These are phyloP conservation scores for Pterostichus madidus DNA, from an alignment of 2,888 invertebrate genomes.

Conservation along the genomic window DNA sequence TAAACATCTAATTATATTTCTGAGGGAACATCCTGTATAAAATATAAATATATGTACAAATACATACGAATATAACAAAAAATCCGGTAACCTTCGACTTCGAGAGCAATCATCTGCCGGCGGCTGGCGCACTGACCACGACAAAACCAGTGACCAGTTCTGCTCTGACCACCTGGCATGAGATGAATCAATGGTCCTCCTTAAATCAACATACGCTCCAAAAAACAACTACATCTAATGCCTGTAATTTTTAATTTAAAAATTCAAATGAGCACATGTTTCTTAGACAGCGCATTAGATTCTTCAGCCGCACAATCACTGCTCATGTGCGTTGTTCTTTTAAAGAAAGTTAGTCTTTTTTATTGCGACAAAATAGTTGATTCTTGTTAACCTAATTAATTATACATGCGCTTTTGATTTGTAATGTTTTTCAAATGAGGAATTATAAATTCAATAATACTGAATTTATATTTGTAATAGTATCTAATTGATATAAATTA, in stretches of 20 bases:
- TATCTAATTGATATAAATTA: constrained; percentile 39
- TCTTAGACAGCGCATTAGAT: constrained; percentile 61
- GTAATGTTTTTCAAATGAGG: constrained; percentile 24
- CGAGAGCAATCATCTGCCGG: constrained; percentile 31
- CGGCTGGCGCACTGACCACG: constrained; percentile 12
- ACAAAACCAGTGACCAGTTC: constrained; percentile 29
- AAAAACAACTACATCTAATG: constrained; percentile 68
- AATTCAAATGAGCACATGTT: constrained; percentile 73
- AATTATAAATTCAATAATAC: constrained; percentile 27
- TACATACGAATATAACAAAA: constrained; percentile 3
- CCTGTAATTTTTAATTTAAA: constrained; percentile 72
- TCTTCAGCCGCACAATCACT: constrained; percentile 15
- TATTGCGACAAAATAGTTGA: constrained; percentile 18
- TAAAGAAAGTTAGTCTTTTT: constrained; percentile 26
- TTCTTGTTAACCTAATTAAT: constrained; percentile 53
- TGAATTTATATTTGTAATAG: constrained; percentile 1
- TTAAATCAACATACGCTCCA: constrained; percentile 55
- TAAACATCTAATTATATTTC: too few species aligned
- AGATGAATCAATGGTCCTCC: constrained; percentile 50
- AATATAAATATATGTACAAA: too few species aligned
- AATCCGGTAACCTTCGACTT: constrained; percentile 25
- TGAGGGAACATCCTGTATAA: too few species aligned
- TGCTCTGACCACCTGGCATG: constrained; percentile 22
- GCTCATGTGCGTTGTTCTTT: not conserved
- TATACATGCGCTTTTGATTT: constrained; percentile 53